Evolutionary conservation across 30 jellyfish, hydroid and myxozoan species (phyloP).

Genomic region (Cassiopea xamachana): DNA sequence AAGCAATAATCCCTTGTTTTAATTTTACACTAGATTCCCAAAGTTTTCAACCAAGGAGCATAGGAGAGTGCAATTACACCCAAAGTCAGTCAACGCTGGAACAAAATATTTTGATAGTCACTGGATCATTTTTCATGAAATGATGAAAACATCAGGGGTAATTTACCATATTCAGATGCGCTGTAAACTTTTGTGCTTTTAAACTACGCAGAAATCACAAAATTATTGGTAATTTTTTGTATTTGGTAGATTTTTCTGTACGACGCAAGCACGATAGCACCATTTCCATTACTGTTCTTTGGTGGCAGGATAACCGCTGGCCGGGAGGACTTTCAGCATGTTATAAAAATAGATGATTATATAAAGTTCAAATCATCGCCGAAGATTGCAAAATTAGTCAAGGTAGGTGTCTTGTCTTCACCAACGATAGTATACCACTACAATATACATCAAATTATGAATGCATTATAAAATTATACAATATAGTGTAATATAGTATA

Average conservation of each 20-base stretch:
- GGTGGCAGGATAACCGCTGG: conserved; percentile 78
- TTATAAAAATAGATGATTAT: conserved; percentile 76
- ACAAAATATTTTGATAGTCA: conserved; percentile 60
- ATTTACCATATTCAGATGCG: neutral
- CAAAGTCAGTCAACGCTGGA: conserved; percentile 80
- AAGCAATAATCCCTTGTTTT: neutral
- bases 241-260: conserved; percentile 64
- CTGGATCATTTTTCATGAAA: conserved; percentile 82
- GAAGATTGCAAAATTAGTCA: conserved; percentile 75
- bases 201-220: neutral
- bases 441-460: neutral
- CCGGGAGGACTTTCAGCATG: conserved; percentile 78
- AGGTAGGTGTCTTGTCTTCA: conserved; percentile 31
- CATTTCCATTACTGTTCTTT: conserved; percentile 84
- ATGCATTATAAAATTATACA: no score
- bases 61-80: conserved; percentile 78
- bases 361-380: conserved; percentile 82
- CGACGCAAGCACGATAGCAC: conserved; percentile 84
- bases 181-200: neutral
- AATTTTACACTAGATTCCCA: conserved; percentile 64
- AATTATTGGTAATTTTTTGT: neutral
- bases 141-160: conserved; percentile 83
- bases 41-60: conserved; percentile 67
- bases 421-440: neutral
- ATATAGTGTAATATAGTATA: no score